Evolutionary conservation across 2,113 vertebrate genomes (phyloP).

Genomic region (Colistium nudipinnis): DNA sequence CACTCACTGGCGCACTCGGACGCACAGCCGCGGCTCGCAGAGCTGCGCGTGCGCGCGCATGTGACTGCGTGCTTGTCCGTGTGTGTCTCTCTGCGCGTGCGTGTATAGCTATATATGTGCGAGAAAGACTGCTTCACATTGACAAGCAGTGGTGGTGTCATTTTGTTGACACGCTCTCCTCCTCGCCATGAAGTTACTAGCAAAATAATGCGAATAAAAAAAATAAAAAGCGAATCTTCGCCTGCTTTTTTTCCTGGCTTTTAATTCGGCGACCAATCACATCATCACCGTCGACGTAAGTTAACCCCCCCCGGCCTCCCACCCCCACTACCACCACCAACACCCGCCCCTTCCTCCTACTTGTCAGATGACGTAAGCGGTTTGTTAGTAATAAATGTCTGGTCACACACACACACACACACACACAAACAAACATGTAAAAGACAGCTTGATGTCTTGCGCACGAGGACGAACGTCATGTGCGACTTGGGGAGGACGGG

Average conservation of each 20-base stretch:
- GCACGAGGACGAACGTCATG: slow-evolving; percentile 35
- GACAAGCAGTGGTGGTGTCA: slow-evolving; percentile 59
- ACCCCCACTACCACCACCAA: no score
- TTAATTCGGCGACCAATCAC: slow-evolving; percentile 44
- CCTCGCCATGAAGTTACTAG: slow-evolving; percentile 19
- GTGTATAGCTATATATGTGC: neutral
- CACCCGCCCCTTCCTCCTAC: slow-evolving; percentile 14
- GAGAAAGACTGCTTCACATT: slow-evolving; percentile 55
- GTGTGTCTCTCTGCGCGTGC: neutral
- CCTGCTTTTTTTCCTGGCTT: neutral
- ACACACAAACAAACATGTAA: neutral
- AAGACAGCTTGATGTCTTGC: neutral
- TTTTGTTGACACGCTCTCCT: slow-evolving; percentile 53
- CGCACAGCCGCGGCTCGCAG: slow-evolving; percentile 64
- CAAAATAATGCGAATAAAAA: slow-evolving; percentile 18
- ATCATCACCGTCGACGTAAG: slow-evolving; percentile 52
- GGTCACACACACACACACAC: slow-evolving; percentile 10
- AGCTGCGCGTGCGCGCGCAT: neutral
- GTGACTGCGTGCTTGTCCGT: neutral
- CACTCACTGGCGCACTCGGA: slow-evolving; percentile 79
- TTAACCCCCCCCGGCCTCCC: neutral
- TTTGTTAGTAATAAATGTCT: slow-evolving; percentile 60
- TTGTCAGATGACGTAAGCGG: slow-evolving; percentile 66
- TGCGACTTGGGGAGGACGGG: slow-evolving; percentile 40
- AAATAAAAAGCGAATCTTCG: neutral